Conservation (phyloP, 2,113 vertebrate genomes). For the Atrichornis clamosus region DNA sequence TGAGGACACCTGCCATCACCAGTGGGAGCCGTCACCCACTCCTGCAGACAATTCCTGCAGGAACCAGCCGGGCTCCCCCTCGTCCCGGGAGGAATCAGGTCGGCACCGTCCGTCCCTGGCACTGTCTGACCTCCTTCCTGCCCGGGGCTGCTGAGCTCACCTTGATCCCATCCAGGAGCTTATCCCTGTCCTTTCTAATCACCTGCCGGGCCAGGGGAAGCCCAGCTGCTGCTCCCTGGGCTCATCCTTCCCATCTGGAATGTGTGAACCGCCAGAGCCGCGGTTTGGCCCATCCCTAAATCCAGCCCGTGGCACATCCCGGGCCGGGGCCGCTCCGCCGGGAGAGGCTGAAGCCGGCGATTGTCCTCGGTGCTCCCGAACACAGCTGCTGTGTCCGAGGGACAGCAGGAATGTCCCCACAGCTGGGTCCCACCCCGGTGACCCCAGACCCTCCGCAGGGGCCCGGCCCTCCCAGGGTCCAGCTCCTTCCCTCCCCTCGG, state of each 20-base stretch:
- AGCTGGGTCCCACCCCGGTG: background rate
- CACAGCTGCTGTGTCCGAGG: background rate
- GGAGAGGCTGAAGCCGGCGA: background rate
- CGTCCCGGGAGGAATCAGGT: rapidly evolving
- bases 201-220: background rate
- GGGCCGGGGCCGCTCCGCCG: background rate
- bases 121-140: background rate
- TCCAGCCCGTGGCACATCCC: background rate
- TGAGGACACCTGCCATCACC: rapidly evolving
- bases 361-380: background rate
- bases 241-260: rapidly evolving
- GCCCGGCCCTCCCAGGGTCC: rapidly evolving
- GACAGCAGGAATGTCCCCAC: background rate
- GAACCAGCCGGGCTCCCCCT: rapidly evolving
- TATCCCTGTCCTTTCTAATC: background rate
- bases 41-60: background rate
- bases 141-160: background rate
- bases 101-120: background rate
- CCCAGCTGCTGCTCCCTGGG: background rate
- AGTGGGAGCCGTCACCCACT: background rate
- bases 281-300: rapidly evolving
- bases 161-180: background rate
- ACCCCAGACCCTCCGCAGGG: background rate
- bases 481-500: background rate
- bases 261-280: rapidly evolving